phyloP scores from a whole-genome alignment of 1,140 invertebrate species.

The Heliothis subflexa region DNA sequence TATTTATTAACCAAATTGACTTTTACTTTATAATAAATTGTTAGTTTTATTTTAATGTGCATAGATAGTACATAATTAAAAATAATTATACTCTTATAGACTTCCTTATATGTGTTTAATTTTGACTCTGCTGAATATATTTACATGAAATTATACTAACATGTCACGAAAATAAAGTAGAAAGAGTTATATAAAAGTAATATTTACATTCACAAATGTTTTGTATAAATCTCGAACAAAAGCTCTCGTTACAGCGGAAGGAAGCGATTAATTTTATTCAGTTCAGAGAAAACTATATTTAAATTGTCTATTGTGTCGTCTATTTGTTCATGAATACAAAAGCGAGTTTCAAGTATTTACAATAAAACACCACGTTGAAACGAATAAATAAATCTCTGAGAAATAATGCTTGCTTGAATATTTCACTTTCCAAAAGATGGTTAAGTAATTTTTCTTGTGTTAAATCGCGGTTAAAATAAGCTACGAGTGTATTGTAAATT shows the following conservation, averaged over 20 bases:
- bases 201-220: background rate
- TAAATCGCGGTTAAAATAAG: slow-evolving; percentile 14
- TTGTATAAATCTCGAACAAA: slow-evolving; percentile 12
- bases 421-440: slow-evolving; percentile 41
- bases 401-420: slow-evolving; percentile 23
- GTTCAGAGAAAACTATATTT: slow-evolving; percentile 21
- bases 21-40: no score
- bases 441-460: slow-evolving; percentile 44
- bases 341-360: slow-evolving; percentile 4
- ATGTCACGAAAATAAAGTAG: background rate
- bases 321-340: slow-evolving; percentile 22
- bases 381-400: slow-evolving; percentile 22
- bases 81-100: no score
- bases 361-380: background rate
- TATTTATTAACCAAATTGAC: no score
- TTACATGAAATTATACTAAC: no score
- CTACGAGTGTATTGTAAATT: slow-evolving; percentile 6
- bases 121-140: no score
- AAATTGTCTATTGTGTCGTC: slow-evolving; percentile 17
- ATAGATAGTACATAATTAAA: no score
- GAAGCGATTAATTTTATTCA: slow-evolving; percentile 25
- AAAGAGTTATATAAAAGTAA: background rate
- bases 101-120: no score
- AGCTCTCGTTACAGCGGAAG: slow-evolving; percentile 13
- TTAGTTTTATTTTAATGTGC: no score